Evolutionary conservation across 1,140 invertebrate species (phyloP).

Genomic region (Sycophila sp.): DNA sequence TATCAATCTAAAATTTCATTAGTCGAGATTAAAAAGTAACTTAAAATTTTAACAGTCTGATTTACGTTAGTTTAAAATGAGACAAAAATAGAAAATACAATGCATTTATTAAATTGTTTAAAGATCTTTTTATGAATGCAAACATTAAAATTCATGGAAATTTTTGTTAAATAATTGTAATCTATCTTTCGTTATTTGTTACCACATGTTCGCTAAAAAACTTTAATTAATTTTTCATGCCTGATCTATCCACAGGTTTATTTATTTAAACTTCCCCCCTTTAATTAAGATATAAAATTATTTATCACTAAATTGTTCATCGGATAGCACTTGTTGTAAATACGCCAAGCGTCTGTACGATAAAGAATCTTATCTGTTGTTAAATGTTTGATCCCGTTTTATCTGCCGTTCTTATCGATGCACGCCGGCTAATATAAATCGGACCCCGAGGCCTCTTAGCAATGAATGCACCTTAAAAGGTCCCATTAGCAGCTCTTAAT

Average conservation of each 20-base stretch:
- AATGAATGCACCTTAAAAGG: background rate
- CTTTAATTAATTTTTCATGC: too few species aligned
- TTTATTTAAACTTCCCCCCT: too few species aligned
- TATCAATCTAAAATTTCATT: background rate
- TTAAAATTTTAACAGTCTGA: too few species aligned
- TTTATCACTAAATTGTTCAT: background rate
- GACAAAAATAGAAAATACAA: too few species aligned
- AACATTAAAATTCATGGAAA: too few species aligned
- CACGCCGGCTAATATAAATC: background rate
- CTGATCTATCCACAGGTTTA: too few species aligned
- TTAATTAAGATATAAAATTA: too few species aligned
- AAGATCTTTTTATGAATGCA: too few species aligned
- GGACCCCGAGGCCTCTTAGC: background rate
- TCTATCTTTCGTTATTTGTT: background rate
- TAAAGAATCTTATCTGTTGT: conserved; percentile 5
- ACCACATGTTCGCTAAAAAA: too few species aligned
- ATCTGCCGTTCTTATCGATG: background rate
- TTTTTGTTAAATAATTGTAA: too few species aligned
- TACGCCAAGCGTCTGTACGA: background rate
- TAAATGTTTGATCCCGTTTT: background rate
- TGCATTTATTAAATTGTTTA: too few species aligned
- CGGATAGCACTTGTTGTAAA: background rate
- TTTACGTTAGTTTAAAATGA: too few species aligned
- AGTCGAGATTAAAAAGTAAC: background rate
- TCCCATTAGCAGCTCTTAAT: background rate